Conservation (phyloP, 1,140 invertebrate species). For the Drosophila parvula region DNA sequence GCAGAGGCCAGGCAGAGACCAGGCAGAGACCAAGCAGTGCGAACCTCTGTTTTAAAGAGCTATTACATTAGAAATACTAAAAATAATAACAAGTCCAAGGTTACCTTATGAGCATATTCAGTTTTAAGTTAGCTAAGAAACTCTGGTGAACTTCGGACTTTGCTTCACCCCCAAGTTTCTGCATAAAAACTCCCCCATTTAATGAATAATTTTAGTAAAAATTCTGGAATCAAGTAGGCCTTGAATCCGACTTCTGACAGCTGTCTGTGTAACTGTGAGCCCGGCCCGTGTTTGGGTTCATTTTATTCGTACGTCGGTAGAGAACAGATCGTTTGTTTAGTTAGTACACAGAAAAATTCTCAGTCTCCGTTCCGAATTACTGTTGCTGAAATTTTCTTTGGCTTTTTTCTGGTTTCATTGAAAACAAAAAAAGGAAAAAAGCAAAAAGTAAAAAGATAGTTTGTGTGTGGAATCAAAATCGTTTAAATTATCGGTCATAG, state of each 20-base stretch:
- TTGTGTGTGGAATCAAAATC: not conserved
- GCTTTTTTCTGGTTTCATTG: conserved; percentile 3
- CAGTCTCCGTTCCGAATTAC: not conserved
- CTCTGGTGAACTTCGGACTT: not conserved
- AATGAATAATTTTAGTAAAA: not conserved
- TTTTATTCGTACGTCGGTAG: conserved; percentile 35
- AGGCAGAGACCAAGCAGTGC: too few relatives aligned
- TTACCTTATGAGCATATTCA: too few relatives aligned
- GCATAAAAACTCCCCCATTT: not conserved
- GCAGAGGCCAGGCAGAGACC: too few relatives aligned
- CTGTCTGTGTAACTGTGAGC: not conserved
- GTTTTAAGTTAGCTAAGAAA: too few relatives aligned
- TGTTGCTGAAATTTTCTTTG: conserved; percentile 4
- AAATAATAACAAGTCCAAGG: too few relatives aligned
- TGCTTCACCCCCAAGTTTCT: not conserved
- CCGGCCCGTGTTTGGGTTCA: not conserved
- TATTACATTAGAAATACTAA: too few relatives aligned
- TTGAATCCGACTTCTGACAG: not conserved
- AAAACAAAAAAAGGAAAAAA: conserved; percentile 1
- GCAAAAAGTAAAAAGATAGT: not conserved
- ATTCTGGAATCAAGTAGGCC: conserved; percentile 11
- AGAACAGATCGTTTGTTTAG: conserved; percentile 36
- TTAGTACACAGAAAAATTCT: conserved; percentile 28
- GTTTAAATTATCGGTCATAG: conserved; percentile 9
- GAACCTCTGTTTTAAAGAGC: too few relatives aligned